Conservation (phyloP, 2,797 vertebrate genomes). For the Sphenopsis melanotis region DNA sequence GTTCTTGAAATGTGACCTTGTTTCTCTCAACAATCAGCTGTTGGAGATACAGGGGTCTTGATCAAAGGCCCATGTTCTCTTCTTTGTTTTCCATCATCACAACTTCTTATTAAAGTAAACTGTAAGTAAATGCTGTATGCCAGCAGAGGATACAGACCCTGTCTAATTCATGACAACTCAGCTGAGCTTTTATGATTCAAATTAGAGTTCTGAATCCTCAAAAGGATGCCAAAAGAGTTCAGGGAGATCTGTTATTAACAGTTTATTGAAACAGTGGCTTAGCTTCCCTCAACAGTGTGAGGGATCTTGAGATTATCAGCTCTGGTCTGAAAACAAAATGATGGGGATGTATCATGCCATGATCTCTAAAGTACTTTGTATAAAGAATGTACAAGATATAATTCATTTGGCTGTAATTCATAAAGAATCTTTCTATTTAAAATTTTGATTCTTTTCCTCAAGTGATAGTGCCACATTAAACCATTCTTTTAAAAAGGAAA, state of each 20-base stretch:
- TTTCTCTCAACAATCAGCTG: neutral
- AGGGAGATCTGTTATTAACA: neutral
- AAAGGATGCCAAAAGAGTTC: neutral
- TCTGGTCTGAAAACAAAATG: neutral
- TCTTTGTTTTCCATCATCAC: neutral
- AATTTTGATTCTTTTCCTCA: neutral
- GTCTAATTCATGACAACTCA: neutral
- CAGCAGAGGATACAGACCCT: neutral
- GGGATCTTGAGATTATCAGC: neutral
- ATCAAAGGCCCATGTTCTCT: neutral
- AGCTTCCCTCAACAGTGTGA: neutral
- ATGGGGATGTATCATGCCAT: neutral
- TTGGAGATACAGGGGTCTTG: neutral
- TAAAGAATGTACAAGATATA: neutral
- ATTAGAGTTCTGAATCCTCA: neutral
- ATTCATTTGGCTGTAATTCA: neutral
- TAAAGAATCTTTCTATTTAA: neutral
- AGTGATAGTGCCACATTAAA: neutral
- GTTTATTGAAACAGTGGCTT: neutral
- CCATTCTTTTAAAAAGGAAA: neutral
- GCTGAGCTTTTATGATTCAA: neutral
- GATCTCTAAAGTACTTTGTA: neutral
- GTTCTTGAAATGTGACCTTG: neutral
- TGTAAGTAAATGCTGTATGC: neutral
- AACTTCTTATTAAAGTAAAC: neutral